Evolutionary conservation across 1,140 invertebrate species (phyloP), one percentile per base, ranked within the genome.

Genomic region (Nomia melanderi): DNA sequence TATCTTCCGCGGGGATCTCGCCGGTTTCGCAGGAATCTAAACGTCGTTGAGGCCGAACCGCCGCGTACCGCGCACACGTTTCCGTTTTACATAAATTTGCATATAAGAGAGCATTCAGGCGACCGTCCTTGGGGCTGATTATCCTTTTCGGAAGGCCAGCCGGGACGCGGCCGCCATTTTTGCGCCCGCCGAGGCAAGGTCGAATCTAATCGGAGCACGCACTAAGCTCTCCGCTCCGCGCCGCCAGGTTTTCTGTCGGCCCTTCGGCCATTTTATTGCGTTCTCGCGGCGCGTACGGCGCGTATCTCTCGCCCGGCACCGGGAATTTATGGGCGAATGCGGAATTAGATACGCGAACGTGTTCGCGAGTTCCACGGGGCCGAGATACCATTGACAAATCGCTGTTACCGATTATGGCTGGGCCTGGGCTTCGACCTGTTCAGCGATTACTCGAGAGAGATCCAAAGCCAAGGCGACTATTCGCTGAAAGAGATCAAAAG

Each of bases 131-230:
- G 82, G 11, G 36, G 25, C 41, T 54, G 47, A 83, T 83, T 83
- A 83, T 83, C 62, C 81, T 83, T 83, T 83, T 76, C 41, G 81
- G 41, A 83, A 82, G 76, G 72, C 44, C 76, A 29, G 14, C 44
- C 57, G 47, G 50, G 33, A 33, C 36, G 12, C 20, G 20, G 56
- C 56, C 8, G n/a, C 70, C 29, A 54, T 56, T 74, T 59, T 29
- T 75, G 2, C 41, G 17, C 20, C 5, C 1, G n/a, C 8, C 8
- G 54, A 11, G 25, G 0, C 39, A 59, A 70, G 39, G 65, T 7
- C 39, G 25, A 23, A 36, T 36, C 65, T 76, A 67, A 67, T 76
- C 65, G 64, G 47, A 50, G 6, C 47, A n/a, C n/a, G n/a, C n/a
- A n/a, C n/a, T n/a, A n/a, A n/a, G n/a, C n/a, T n/a, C n/a, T n/a